Conservation (phyloP, 2,113 vertebrate species). For the Centropus bengalensis region DNA sequence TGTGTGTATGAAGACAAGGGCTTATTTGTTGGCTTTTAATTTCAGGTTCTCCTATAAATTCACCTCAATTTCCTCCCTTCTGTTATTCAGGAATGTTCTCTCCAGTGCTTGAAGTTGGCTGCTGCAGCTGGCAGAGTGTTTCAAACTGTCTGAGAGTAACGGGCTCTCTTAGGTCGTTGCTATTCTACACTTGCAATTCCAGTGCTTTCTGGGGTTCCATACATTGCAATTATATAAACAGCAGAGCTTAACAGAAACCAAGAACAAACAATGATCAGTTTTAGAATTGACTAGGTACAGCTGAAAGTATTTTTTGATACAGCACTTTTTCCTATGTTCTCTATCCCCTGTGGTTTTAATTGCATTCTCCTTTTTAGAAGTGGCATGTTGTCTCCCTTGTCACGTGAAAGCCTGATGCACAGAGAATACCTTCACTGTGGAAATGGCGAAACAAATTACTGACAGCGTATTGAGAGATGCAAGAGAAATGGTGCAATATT, state of each 20-base stretch:
- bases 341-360: slow-evolving; percentile 12
- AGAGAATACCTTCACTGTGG: neutral
- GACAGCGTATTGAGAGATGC: neutral
- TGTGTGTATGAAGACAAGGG: neutral
- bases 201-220: neutral
- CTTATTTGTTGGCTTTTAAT: neutral
- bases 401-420: neutral
- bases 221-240: neutral
- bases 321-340: neutral
- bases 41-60: neutral
- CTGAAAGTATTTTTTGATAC: slow-evolving; percentile 31
- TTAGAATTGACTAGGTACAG: slow-evolving; percentile 31
- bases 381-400: neutral
- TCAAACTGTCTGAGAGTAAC: slow-evolving; percentile 1
- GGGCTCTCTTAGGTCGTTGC: neutral
- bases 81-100: slow-evolving; percentile 43
- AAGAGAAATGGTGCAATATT: neutral
- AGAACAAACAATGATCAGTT: neutral
- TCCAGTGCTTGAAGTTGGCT: neutral
- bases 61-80: neutral
- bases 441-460: neutral
- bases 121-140: slow-evolving; percentile 32
- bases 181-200: neutral
- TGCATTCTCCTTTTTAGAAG: slow-evolving; percentile 24
- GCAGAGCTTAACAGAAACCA: slow-evolving; percentile 37